Conservation (phyloP, 2,888 invertebrate genomes). For the Caenorhabditis zanzibari region DNA sequence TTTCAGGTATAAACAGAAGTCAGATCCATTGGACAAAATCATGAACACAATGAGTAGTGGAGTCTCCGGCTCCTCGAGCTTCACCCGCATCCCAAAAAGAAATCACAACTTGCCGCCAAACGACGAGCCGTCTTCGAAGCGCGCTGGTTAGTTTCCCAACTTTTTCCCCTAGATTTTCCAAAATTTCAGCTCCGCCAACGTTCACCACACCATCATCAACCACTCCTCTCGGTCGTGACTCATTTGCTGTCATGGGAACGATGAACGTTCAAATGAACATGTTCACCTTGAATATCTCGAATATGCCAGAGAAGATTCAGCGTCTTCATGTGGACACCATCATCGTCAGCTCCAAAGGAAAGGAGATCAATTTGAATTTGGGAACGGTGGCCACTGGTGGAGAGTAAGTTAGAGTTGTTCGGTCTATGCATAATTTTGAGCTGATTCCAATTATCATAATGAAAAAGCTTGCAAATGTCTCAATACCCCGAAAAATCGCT, state of each 20-base stretch:
- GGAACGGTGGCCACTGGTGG: slow-evolving; percentile 22
- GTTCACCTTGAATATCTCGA: slow-evolving; percentile 15
- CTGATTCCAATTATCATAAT: too few relatives aligned
- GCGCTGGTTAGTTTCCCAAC: too few relatives aligned
- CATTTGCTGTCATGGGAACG: slow-evolving; percentile 4
- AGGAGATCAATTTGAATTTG: slow-evolving; percentile 27
- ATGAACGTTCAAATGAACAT: slow-evolving; percentile 45
- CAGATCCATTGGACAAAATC: slow-evolving; percentile 11
- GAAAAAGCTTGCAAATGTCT: too few relatives aligned
- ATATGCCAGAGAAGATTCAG: slow-evolving; percentile 19
- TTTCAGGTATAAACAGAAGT: background rate
- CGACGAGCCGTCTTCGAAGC: slow-evolving; percentile 26
- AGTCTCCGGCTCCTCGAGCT: background rate
- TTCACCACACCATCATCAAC: slow-evolving; percentile 14
- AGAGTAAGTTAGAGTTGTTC: too few relatives aligned
- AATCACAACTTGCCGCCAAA: background rate
- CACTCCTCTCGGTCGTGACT: slow-evolving; percentile 9
- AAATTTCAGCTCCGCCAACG: slow-evolving; percentile 1
- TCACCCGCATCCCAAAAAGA: background rate
- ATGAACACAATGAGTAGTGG: slow-evolving; percentile 16
- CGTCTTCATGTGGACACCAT: slow-evolving; percentile 27
- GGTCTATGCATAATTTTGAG: too few relatives aligned
- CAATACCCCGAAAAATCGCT: too few relatives aligned
- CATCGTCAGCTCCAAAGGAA: slow-evolving; percentile 5
- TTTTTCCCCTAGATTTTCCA: too few relatives aligned